Base-by-base conservation (phyloP, 2,113 vertebrate genomes). In the Malurus alboscapulatus region DNA sequence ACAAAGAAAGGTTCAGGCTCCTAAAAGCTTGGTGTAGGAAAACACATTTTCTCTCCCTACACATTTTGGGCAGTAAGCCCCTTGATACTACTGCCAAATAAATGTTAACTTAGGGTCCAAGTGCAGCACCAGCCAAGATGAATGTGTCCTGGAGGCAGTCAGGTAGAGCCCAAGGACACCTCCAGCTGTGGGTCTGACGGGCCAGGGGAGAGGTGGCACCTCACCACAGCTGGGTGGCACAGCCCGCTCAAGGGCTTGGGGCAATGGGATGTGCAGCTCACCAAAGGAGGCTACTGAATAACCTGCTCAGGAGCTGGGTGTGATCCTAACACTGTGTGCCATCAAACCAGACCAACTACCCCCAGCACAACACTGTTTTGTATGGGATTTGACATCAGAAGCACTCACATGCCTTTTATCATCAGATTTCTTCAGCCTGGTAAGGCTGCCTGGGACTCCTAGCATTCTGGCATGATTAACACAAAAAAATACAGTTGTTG, bases 401-500 rank as follows among this genome's bases (percentile, higher is more conserved):
- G 34, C 44, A n/a, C 51, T 86, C 51, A 26, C 67, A 22, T 62
- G 54, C 51, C 66, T 93, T 90, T 83, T 84, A 58, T 55, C 1
- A 0, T 22, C 66, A 67, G 58, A 66, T 93, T 95, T 83, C 63
- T 95, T 51, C 68, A 88, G 90, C 51, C 34, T 86, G 40, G 55
- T 44, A 55, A 83, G 63, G 79, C 67, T 90, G 58, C 59, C 55
- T 86, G 79, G 38, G 63, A 88, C 72, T 95, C 38, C n/a, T 6
- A 51, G 21, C 62, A 44, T 86, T 88, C 75, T 93, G 55, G 44
- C 47, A 66, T 48, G 83, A 95, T 88, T 96, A 95, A 94, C 32
- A 88, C 50, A 62, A 85, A 90, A 90, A 92, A 80, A 58, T 40
- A 90, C 68, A 67, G 68, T 93, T 27, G 13, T 83, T 93, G 92